Base-by-base conservation (phyloP, 1,140 invertebrate species). In the Heliothis subflexa region DNA sequence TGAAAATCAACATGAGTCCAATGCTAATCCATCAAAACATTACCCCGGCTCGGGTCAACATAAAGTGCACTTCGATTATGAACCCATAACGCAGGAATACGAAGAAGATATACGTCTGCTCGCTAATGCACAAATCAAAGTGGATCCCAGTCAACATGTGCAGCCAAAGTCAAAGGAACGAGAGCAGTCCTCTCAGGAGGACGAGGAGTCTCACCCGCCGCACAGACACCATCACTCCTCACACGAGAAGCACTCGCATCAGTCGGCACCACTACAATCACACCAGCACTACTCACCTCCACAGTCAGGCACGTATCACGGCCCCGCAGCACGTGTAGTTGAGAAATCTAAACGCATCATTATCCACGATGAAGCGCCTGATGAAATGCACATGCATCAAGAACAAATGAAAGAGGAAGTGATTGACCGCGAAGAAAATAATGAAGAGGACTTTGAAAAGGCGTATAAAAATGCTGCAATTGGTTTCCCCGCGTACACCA, bases 381-480 rank as follows among this genome's bases (percentile, higher is more conserved):
- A 90, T 45, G 88, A 90, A 76, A 78, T 80, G 14, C 83, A 89
- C 18, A 81, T 81, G 13, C 77, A 84, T 55, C 82, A 82, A 49
- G 89, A 91, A 77, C 83, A 95, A 83, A 79, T 89, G 21, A 91
- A 86, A 57, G 89, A 83, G 21, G 88, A 92, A 83, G 87, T 90
- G 70, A 73, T 89, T 3, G 85, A 87, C 21, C 81, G 89, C 25
- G 89, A 93, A 79, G 88, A 89, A 79, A 91, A 94, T 71, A 92
- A 86, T 64, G 93, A 95, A 84, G 89, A 95, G 80, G 87, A 94
- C 79, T 95, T 95, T 74, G 93, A 95, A 79, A 91, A 91, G 57
- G 93, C 88, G 3, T 95, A 95, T 55, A 91, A 94, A 81, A 86
- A 94, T 62, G 89, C 94, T 13, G 92, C 93, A 5, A 86, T 85